Base-by-base conservation (phyloP, 2,888 invertebrate genomes). In the Petrophora chlorosata region DNA sequence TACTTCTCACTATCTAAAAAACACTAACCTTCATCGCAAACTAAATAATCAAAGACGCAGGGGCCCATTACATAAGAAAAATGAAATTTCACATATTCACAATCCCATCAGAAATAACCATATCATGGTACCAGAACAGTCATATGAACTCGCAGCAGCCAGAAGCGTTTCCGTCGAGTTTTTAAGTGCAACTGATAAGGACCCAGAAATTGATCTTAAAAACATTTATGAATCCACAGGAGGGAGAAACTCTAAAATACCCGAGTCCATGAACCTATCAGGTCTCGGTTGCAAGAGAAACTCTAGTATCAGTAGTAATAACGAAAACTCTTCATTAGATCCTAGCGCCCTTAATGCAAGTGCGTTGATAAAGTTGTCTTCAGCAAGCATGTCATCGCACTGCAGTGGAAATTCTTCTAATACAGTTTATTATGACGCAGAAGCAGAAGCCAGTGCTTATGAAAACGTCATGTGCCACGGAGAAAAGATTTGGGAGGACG, bases 401-500 rank as follows among this genome's bases (percentile, higher is more conserved):
- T 88, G 89, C 53, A 90, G 88, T 53, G 89, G 79, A 19, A 89
- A 87, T 61, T 90, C 89, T 16, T 90, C 89, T 32, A 90, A 84
- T 55, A 90, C 89, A 7, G 89, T 89, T 22, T 88, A 88, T 64
- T 88, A 90, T 51, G 89, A 90, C 40, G 89, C 89, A 10, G 88
- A 88, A 70, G 82, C 88, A 16, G 89, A 89, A 51, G 67, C 79
- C 15, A 71, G 79, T 65, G 78, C 86, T 5, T 90, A 90, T 62
- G 90, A 90, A 75, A 90, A 90, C 65, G 63, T 90, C 10, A 72
- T 82, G 25, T 87, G 85, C 48, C 92, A 92, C 67, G 94, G 94
- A 35, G 94, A 94, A 66, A 93, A 94, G 74, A 92, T 95, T 25
- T 96, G 96, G 96, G 96, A 96, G 70, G 95, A 96, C 80, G 96